Evolutionary conservation across 2,888 invertebrate species (phyloP), one percentile per base, ranked within the genome.

Genomic region (Masnerella sp.): DNA sequence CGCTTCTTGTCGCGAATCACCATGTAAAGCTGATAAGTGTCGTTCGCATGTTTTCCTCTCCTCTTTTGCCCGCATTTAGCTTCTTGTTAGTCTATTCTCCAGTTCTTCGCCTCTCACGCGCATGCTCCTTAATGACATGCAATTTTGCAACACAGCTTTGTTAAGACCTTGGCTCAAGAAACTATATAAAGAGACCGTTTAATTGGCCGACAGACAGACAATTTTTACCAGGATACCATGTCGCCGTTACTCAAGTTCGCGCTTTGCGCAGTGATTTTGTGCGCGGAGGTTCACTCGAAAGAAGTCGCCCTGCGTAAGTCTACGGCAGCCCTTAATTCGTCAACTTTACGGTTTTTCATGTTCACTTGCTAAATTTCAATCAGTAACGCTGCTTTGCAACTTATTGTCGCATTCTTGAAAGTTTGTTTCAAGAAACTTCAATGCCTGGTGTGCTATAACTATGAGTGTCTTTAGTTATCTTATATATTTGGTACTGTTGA

Each of bases 151-250:
- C 79, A 80, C 79, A 80, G 79, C 82, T 80, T 80, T 80, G 80
- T 76, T 45, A 76, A 85, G 86, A 86, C 87, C 87, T 87, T 87
- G 87, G 82, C 77, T 73, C 78, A 80, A 78, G 81, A 84, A 83
- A 83, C 84, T 87, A 87, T 87, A 87, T 87, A 87, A 87, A 85
- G 84, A 81, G 84, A 82, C 75, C 78, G 82, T 79, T 79, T 81
- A 82, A 84, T 84, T 83, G 81, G 79, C 76, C 80, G 77, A 74
- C 73, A 61, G 81, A 79, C 82, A 84, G 78, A 80, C 76, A 81
- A 83, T 82, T 85, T 83, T 83, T 84, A 80, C 78, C 78, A 78
- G 73, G 78, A 80, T 76, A 77, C 61, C 73, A 84, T 84, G 85
- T 80, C 81, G 81, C 71, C 51, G 59, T 58, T 51, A 56, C 56